These are phyloP conservation scores for Pachyramphus minor DNA, from an alignment of 2,113 vertebrate genomes.

Conservation along the genomic window DNA sequence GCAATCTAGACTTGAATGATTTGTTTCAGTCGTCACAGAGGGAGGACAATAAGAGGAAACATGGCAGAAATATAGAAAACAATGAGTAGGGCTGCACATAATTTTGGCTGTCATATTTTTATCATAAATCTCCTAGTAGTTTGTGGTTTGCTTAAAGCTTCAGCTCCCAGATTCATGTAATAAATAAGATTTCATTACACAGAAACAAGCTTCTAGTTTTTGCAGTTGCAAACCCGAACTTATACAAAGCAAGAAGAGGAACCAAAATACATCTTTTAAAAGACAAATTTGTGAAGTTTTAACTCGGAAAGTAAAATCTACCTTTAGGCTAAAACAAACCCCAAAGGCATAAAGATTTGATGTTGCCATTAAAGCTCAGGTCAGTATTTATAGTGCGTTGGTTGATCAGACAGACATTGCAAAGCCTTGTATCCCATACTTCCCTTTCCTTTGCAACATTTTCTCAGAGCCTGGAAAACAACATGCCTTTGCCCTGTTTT, in stretches of 20 bases:
- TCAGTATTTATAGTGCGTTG: fast-evolving
- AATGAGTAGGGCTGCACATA: background rate
- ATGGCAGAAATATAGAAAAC: background rate
- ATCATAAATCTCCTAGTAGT: background rate
- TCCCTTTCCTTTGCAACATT: background rate
- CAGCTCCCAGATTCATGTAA: background rate
- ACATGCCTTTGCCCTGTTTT: background rate
- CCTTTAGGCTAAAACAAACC: background rate
- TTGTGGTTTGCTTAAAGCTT: background rate
- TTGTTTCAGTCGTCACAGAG: background rate
- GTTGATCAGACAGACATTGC: background rate
- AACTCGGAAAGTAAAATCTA: background rate
- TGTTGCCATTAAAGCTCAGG: background rate
- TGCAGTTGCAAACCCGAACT: background rate
- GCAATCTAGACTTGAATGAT: background rate
- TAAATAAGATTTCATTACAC: background rate
- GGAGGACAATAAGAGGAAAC: background rate
- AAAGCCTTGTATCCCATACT: background rate
- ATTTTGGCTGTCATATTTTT: background rate
- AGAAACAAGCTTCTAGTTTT: background rate
- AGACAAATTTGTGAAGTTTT: background rate
- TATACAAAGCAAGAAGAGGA: background rate
- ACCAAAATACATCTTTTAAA: background rate
- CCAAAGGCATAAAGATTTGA: background rate
- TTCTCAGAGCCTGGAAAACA: background rate